Conservation (phyloP, 1,140 invertebrate species). For the Danaus plexippus region DNA sequence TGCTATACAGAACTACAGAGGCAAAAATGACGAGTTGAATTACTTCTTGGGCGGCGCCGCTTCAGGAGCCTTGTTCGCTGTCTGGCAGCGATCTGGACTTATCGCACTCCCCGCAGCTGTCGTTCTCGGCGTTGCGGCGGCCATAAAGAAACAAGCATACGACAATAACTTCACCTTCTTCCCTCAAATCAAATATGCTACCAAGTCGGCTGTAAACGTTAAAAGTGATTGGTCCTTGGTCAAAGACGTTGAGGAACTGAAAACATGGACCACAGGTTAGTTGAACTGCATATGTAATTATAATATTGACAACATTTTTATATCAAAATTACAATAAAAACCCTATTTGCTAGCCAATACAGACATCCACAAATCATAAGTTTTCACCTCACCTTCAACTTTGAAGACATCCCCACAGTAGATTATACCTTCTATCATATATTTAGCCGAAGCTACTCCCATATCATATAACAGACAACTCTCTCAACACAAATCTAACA, state of each 20-base stretch:
- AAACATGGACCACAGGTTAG: conserved; percentile 48
- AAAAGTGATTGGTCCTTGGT: conserved; percentile 48
- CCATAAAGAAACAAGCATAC: conserved; percentile 74
- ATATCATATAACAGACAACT: too few relatives aligned
- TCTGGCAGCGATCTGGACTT: conserved; percentile 60
- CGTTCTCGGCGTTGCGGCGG: conserved; percentile 60
- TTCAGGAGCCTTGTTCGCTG: conserved; percentile 73
- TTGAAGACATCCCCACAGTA: too few relatives aligned
- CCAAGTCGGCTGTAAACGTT: conserved; percentile 38
- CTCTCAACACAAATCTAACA: too few relatives aligned
- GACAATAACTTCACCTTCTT: conserved; percentile 71
- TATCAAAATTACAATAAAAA: too few relatives aligned
- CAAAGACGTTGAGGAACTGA: conserved; percentile 48
- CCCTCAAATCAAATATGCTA: conserved; percentile 30
- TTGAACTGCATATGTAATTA: background rate
- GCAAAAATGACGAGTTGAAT: conserved; percentile 77
- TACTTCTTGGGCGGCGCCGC: conserved; percentile 74
- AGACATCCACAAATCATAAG: too few relatives aligned
- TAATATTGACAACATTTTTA: too few relatives aligned
- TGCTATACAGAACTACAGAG: conserved; percentile 71
- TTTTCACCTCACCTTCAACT: too few relatives aligned
- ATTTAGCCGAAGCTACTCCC: too few relatives aligned
- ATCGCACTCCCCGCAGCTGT: conserved; percentile 37
- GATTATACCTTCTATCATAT: too few relatives aligned
- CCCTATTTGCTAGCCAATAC: too few relatives aligned